Evolutionary conservation across 1,140 invertebrate species (phyloP).

Genomic region (Magallana angulata): DNA sequence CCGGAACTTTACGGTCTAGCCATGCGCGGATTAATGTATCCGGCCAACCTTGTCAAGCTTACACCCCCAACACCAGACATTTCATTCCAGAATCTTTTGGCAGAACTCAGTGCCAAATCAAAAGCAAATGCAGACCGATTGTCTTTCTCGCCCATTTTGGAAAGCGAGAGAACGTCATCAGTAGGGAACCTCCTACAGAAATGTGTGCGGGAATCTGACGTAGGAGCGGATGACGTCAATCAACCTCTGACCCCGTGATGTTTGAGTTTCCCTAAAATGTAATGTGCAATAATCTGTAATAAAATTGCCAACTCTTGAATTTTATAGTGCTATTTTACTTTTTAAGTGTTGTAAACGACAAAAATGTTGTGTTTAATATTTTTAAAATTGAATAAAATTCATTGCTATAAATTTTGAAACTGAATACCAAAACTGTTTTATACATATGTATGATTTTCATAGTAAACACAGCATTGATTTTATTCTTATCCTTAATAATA

Average conservation of each 20-base stretch:
- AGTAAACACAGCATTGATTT: too few relatives aligned
- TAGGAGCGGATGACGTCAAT: not conserved
- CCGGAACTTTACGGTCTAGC: conserved; percentile 49
- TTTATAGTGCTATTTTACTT: not conserved
- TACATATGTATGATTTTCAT: too few relatives aligned
- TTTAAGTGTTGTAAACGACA: not conserved
- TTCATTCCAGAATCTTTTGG: conserved; percentile 91
- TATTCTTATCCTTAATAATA: too few relatives aligned
- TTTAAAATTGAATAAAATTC: not conserved
- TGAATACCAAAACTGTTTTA: too few relatives aligned
- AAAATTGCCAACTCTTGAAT: not conserved
- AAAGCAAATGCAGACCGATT: not conserved
- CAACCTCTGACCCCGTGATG: conserved; percentile 6
- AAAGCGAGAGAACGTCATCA: conserved; percentile 3
- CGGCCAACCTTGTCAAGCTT: conserved; percentile 63
- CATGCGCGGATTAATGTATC: conserved; percentile 63
- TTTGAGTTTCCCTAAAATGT: not conserved
- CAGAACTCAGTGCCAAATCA: conserved; percentile 81
- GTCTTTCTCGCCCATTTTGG: conserved; percentile 8
- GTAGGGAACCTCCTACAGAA: not conserved
- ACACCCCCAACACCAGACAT: conserved; percentile 76
- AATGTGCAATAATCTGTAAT: not conserved
- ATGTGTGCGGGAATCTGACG: not conserved
- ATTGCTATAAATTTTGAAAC: too few relatives aligned
- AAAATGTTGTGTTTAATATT: not conserved